These are phyloP conservation scores for Heliconius eleuchia DNA, from an alignment of 1,140 invertebrate genomes.

Conservation along the genomic window DNA sequence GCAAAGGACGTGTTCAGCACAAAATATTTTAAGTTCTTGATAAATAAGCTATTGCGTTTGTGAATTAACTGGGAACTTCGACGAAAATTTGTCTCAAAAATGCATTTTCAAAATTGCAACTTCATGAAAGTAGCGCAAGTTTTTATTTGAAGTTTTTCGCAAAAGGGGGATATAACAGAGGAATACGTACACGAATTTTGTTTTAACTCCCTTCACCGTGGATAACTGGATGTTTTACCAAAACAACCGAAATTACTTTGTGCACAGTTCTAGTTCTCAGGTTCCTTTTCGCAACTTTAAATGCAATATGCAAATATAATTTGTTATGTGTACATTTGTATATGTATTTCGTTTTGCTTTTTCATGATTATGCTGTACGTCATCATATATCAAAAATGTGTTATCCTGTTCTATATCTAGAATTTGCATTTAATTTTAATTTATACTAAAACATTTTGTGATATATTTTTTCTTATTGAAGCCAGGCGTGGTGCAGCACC, in stretches of 20 bases:
- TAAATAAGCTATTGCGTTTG: conserved; percentile 16
- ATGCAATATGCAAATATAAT: conserved; percentile 17
- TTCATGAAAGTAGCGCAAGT: conserved; percentile 29
- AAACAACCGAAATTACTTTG: conserved; percentile 36
- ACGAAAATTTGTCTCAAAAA: conserved; percentile 17
- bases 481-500: no score
- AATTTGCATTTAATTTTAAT: no score
- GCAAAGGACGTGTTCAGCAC: neutral
- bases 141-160: conserved; percentile 31
- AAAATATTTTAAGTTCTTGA: conserved; percentile 6
- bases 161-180: conserved; percentile 23
- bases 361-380: no score
- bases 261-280: conserved; percentile 26
- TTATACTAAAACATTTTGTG: no score
- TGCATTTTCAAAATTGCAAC: conserved; percentile 29
- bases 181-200: conserved; percentile 36
- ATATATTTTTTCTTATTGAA: no score
- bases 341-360: neutral
- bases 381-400: no score
- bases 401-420: no score
- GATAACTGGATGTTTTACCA: conserved; percentile 35
- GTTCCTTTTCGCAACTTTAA: conserved; percentile 22
- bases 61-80: conserved; percentile 10
- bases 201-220: conserved; percentile 33
- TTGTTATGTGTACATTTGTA: neutral